Percentiles rank a stretch among this genome's conserved stretches.
Conservation (phyloP, 1,140 invertebrate genomes). For the Colletes latitarsis region DNA sequence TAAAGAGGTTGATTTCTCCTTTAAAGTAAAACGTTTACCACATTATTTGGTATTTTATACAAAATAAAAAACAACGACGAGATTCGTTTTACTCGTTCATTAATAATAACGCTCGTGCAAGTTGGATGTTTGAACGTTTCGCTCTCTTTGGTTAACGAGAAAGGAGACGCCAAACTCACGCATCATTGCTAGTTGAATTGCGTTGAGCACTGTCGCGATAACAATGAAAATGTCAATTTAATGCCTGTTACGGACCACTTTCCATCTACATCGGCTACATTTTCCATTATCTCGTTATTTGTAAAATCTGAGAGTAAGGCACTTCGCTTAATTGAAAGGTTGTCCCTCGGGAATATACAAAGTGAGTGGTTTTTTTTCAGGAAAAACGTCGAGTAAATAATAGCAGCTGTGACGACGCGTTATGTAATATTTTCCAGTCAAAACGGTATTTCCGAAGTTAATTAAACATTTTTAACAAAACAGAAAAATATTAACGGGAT, state of each 20-base stretch:
- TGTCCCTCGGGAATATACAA: conserved; percentile 37
- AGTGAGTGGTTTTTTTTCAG: conserved; percentile 38
- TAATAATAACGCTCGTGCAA: neutral
- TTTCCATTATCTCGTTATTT: conserved; percentile 55
- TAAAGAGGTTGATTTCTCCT: too few relatives aligned
- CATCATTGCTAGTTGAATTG: conserved; percentile 16
- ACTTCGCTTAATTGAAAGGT: conserved; percentile 48
- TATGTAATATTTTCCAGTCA: neutral
- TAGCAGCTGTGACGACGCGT: conserved; percentile 5
- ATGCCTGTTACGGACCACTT: conserved; percentile 47
- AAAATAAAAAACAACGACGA: too few relatives aligned
- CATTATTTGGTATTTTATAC: too few relatives aligned
- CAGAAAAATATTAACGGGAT: too few relatives aligned
- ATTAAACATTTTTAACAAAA: neutral
- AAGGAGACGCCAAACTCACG: conserved; percentile 19
- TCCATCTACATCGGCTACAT: conserved; percentile 30
- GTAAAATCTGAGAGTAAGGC: conserved; percentile 48
- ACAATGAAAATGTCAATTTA: conserved; percentile 60
- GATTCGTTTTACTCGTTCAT: neutral
- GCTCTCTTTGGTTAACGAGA: conserved; percentile 15
- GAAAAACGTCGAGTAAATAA: conserved; percentile 22
- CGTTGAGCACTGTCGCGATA: neutral
- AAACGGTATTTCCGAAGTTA: neutral
- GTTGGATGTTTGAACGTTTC: neutral
- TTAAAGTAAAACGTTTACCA: too few relatives aligned